Evolutionary conservation across 2,888 invertebrate genomes (phyloP).

Genomic region (Drosophila neotestacea): DNA sequence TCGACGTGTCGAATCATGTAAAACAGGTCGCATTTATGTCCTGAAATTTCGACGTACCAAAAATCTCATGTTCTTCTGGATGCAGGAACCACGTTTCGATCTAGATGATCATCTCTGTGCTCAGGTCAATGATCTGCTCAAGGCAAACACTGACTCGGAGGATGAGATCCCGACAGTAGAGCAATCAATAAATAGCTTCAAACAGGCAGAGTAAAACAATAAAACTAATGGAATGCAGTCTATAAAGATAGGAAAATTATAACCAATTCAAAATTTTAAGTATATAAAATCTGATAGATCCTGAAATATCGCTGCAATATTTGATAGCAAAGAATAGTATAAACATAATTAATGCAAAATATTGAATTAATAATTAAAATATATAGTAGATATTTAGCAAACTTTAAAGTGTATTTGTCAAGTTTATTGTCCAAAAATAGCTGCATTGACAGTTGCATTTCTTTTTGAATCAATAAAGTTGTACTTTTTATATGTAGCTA

Average conservation of each 20-base stretch:
- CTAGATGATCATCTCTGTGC: conserved; percentile 96
- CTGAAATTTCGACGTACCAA: conserved; percentile 96
- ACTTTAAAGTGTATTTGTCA: too few relatives aligned
- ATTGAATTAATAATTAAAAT: too few relatives aligned
- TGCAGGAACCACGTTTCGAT: conserved; percentile 97
- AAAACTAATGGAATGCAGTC: not conserved
- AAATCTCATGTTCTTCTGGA: conserved; percentile 98
- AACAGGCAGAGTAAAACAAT: not conserved
- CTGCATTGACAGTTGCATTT: not conserved
- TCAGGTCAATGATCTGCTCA: conserved; percentile 96
- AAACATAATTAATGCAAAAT: too few relatives aligned
- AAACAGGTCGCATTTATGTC: conserved; percentile 97
- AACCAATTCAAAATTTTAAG: too few relatives aligned
- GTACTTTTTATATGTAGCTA: too few relatives aligned
- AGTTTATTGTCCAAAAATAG: too few relatives aligned
- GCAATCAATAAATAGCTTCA: not conserved
- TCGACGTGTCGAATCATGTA: conserved; percentile 95
- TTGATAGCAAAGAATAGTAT: too few relatives aligned
- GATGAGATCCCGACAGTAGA: not conserved
- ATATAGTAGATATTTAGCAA: too few relatives aligned
- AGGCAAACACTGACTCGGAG: conserved; percentile 87
- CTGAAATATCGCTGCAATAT: too few relatives aligned
- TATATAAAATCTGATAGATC: too few relatives aligned
- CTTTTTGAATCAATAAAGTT: not conserved
- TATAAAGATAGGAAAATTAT: not conserved